Conservation (phyloP, 2,113 vertebrate genomes). For the Chaetops frenatus region DNA sequence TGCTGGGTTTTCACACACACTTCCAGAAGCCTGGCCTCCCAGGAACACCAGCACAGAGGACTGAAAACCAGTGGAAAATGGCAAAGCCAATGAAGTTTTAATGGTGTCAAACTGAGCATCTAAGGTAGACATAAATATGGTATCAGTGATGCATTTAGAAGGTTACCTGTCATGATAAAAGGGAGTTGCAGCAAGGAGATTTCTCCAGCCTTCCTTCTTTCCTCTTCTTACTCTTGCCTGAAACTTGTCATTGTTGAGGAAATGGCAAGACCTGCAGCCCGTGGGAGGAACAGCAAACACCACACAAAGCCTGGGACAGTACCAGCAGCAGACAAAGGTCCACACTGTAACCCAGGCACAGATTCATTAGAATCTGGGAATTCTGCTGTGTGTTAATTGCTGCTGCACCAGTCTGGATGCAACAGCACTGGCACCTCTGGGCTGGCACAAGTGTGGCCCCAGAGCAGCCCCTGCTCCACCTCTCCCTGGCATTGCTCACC, state of each 20-base stretch:
- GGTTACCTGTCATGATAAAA: not conserved
- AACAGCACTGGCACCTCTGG: not conserved
- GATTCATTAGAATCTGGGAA: not conserved
- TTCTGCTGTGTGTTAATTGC: not conserved
- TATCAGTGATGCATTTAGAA: not conserved
- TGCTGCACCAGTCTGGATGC: fast-evolving
- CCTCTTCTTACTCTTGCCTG: not conserved
- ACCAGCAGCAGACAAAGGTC: not conserved
- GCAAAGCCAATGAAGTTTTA: not conserved
- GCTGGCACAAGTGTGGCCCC: fast-evolving
- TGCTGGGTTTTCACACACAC: not conserved
- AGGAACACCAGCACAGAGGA: not conserved
- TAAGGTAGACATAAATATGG: not conserved
- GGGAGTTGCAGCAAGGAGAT: not conserved
- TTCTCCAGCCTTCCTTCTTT: not conserved
- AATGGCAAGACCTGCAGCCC: not conserved
- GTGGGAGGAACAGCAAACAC: not conserved
- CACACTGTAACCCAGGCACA: fast-evolving
- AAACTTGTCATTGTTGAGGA: not conserved
- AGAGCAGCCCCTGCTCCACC: not conserved
- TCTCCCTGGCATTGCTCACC: not conserved
- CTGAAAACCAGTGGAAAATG: not conserved
- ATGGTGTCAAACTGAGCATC: not conserved
- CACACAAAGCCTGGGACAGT: not conserved
- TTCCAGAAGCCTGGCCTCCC: not conserved